phyloP scores from a whole-genome alignment of 2,888 invertebrate species.

The Tipula confusa region DNA sequence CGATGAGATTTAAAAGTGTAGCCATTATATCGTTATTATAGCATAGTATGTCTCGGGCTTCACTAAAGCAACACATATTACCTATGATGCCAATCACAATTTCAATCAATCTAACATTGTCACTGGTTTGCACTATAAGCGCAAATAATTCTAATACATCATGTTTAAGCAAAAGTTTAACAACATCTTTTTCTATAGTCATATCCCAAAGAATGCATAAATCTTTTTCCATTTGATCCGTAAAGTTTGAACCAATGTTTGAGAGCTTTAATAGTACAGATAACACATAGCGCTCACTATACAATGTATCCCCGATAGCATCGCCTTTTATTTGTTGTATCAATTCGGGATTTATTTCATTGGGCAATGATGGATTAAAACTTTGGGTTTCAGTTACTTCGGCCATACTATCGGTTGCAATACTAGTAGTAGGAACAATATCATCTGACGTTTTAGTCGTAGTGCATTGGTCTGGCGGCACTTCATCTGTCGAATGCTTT shows the following conservation, averaged over 20 bases:
- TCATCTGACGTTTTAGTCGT: neutral
- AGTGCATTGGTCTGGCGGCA: neutral
- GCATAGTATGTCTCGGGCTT: conserved; percentile 56
- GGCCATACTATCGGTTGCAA: neutral
- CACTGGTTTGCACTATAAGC: conserved; percentile 57
- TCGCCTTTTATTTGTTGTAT: conserved; percentile 60
- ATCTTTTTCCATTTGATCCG: conserved; percentile 61
- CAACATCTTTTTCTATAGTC: conserved; percentile 74
- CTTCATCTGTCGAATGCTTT: neutral
- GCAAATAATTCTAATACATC: conserved; percentile 57
- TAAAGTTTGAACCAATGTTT: conserved; percentile 55
- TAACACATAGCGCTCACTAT: conserved; percentile 70
- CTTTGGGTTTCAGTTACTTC: neutral
- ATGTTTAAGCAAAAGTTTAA: conserved; percentile 62
- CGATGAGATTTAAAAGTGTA: conserved; percentile 55
- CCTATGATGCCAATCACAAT: conserved; percentile 78
- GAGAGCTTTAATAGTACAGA: conserved; percentile 62
- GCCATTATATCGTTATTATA: conserved; percentile 56
- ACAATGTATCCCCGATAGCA: conserved; percentile 73
- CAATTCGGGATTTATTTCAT: conserved; percentile 37
- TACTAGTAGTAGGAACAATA: neutral
- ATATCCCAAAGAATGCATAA: conserved; percentile 80
- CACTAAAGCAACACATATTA: conserved; percentile 71
- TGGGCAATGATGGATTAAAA: conserved; percentile 29
- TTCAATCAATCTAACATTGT: conserved; percentile 66